A percentile compares a stretch with the other conserved stretches of the same genome.
phyloP scores from a whole-genome alignment of 2,888 invertebrate genomes.

The Abscondita cerata region DNA sequence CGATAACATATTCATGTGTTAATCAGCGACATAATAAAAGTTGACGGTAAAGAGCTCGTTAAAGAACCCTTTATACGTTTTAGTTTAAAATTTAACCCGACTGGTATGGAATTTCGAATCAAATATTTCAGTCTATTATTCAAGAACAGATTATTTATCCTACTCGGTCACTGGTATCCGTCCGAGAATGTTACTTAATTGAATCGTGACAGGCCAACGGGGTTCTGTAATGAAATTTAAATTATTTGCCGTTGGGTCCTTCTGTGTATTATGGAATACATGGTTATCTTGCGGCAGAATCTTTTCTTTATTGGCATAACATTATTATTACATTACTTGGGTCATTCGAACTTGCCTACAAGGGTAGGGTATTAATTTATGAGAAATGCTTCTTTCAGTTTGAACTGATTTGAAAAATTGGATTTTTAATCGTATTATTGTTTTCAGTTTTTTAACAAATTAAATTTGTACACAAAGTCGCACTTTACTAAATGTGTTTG shows the following conservation, averaged over 20 bases:
- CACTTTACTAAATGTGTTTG: too few relatives aligned
- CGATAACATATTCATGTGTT: slow-evolving; percentile 46
- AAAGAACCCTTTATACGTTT: slow-evolving; percentile 38
- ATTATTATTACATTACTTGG: slow-evolving; percentile 18
- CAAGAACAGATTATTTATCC: slow-evolving; percentile 34
- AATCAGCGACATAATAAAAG: slow-evolving; percentile 43
- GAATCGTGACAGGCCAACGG: slow-evolving; percentile 47
- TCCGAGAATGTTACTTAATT: slow-evolving; percentile 50
- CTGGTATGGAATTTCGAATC: slow-evolving; percentile 38
- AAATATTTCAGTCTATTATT: slow-evolving; percentile 38
- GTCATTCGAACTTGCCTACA: slow-evolving; percentile 6
- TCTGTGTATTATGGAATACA: slow-evolving; percentile 8
- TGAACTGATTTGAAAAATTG: too few relatives aligned
- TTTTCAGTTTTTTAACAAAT: too few relatives aligned
- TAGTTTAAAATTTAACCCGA: slow-evolving; percentile 35
- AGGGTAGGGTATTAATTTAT: too few relatives aligned
- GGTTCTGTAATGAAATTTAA: slow-evolving; percentile 43
- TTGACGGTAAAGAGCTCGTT: slow-evolving; percentile 44
- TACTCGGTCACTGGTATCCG: slow-evolving; percentile 40
- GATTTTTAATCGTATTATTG: too few relatives aligned
- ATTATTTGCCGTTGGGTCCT: slow-evolving; percentile 32
- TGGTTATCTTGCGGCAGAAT: slow-evolving; percentile 8
- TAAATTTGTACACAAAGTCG: too few relatives aligned
- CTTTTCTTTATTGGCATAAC: slow-evolving; percentile 18
- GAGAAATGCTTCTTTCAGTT: too few relatives aligned